phyloP scores from a whole-genome alignment of 2,113 vertebrate species.

The Sturnira hondurensis region DNA sequence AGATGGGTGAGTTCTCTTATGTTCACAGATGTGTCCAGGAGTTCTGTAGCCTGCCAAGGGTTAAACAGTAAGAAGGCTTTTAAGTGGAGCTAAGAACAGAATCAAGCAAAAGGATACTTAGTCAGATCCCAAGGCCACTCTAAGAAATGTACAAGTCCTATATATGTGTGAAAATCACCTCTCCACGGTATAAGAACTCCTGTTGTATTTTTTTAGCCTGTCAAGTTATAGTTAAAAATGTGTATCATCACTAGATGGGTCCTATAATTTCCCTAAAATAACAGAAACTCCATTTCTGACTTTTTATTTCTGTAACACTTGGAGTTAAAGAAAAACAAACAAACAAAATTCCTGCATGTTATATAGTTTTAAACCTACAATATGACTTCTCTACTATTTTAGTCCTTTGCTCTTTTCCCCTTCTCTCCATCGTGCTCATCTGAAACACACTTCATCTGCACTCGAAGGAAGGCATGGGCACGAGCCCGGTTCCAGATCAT shows the following conservation, averaged over 20 bases:
- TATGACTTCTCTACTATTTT: neutral
- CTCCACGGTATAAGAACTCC: neutral
- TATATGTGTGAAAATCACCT: neutral
- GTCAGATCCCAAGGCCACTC: neutral
- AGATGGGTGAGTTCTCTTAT: neutral
- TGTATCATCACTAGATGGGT: neutral
- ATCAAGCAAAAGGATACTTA: neutral
- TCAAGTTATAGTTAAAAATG: conserved; percentile 25
- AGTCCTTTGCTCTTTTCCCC: neutral
- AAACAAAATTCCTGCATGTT: neutral
- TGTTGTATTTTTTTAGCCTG: neutral
- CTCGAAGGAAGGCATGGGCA: neutral
- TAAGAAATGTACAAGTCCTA: neutral
- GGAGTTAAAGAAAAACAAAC: neutral
- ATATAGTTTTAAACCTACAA: neutral
- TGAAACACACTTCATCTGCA: neutral
- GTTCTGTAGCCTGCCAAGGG: neutral
- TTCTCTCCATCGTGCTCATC: neutral
- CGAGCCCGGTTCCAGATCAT: neutral
- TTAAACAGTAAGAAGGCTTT: conserved; percentile 17
- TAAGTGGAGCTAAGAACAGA: neutral
- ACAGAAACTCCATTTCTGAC: neutral
- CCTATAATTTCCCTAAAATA: neutral
- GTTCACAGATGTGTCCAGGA: neutral
- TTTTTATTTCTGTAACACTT: neutral